A percentile compares a stretch with the other conserved stretches of the same genome.
Conservation (phyloP, 2,888 invertebrate species). For the Andrena minutula region DNA sequence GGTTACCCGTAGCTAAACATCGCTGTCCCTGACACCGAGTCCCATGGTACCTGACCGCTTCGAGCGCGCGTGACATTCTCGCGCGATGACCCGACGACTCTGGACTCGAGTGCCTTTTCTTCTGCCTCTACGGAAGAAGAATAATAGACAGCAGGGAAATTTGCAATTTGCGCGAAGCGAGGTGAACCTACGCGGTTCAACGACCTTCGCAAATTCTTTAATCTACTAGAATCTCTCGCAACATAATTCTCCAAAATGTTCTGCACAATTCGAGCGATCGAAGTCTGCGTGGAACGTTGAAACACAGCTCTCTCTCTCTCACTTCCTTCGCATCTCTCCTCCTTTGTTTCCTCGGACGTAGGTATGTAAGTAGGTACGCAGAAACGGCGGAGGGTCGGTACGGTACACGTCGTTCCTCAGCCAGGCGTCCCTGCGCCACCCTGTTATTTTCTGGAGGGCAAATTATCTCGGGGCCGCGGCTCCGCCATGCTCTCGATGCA, state of each 20-base stretch:
- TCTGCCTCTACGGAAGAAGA: not conserved
- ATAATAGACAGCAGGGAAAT: too few species aligned
- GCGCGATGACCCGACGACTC: not conserved
- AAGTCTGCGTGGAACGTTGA: not conserved
- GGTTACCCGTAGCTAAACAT: conserved; percentile 55
- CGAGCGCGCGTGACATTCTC: conserved; percentile 18
- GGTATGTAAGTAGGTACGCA: conserved; percentile 67
- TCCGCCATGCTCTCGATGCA: conserved; percentile 79
- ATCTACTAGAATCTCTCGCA: too few species aligned
- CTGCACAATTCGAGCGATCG: too few species aligned
- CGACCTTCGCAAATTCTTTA: too few species aligned
- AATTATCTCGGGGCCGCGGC: conserved; percentile 76
- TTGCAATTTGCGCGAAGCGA: too few species aligned
- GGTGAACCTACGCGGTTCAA: too few species aligned
- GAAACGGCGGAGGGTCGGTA: conserved; percentile 42
- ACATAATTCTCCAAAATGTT: too few species aligned
- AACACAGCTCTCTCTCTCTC: not conserved
- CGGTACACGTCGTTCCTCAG: conserved; percentile 67
- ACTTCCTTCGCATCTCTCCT: conserved; percentile 24
- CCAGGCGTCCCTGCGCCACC: conserved; percentile 78
- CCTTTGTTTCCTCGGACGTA: conserved; percentile 44
- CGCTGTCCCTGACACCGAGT: conserved; percentile 45
- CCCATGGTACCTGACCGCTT: conserved; percentile 5
- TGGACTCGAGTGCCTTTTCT: not conserved
- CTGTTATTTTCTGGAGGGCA: conserved; percentile 83